These are phyloP conservation scores for Hyphantria cunea DNA, from an alignment of 1,140 invertebrate species.

Conservation along the genomic window DNA sequence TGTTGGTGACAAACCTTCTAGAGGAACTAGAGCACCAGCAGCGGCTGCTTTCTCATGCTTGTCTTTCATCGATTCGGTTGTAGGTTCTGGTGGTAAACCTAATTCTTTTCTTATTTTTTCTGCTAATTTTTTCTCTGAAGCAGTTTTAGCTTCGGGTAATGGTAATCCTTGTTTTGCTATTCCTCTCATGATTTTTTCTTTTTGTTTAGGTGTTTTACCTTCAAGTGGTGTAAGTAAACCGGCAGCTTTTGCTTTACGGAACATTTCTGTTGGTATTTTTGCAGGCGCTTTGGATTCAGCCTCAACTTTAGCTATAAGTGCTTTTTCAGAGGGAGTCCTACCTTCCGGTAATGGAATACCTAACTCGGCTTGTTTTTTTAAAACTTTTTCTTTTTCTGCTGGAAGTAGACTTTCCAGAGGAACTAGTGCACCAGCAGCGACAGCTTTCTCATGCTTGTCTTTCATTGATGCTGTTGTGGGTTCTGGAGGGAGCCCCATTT, in stretches of 20 bases:
- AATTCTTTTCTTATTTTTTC: too few species aligned
- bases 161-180: too few species aligned
- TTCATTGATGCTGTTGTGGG: too few species aligned
- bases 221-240: too few species aligned
- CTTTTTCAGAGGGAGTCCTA: constrained; percentile 48
- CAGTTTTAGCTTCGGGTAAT: too few species aligned
- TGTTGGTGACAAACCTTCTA: constrained; percentile 26
- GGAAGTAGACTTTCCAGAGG: constrained; percentile 35
- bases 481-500: too few species aligned
- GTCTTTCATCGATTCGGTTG: constrained; percentile 20
- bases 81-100: too few species aligned
- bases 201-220: too few species aligned
- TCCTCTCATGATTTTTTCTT: too few species aligned
- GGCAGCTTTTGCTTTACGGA: too few species aligned
- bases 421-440: constrained; percentile 35
- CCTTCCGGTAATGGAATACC: constrained; percentile 45
- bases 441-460: constrained; percentile 38
- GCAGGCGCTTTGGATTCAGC: too few species aligned
- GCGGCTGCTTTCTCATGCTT: constrained; percentile 40
- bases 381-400: constrained; percentile 36
- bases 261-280: constrained; percentile 37
- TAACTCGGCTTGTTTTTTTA: constrained; percentile 30
- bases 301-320: constrained; percentile 37
- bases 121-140: too few species aligned
- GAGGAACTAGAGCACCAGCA: constrained; percentile 37